These are phyloP conservation scores for Lepus americanus DNA, from an alignment of 2,113 vertebrate genomes.

Conservation along the genomic window DNA sequence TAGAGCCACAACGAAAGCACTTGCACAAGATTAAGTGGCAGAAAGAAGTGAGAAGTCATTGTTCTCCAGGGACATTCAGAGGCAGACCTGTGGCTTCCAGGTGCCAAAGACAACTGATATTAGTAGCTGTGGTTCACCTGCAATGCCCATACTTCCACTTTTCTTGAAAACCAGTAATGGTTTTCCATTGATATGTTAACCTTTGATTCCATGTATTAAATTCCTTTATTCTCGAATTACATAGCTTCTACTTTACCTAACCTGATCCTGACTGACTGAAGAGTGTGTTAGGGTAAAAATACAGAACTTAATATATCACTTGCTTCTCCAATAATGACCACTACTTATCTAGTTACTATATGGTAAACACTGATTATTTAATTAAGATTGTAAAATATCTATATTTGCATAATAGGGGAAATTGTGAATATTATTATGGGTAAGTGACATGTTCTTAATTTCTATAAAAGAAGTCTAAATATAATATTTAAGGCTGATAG, in stretches of 20 bases:
- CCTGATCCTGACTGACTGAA: not conserved
- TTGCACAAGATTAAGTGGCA: not conserved
- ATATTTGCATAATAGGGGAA: not conserved
- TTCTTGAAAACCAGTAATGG: not conserved
- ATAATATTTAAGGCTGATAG: conserved; percentile 12
- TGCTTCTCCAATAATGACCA: conserved; percentile 7
- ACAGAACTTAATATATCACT: not conserved
- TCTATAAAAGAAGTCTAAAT: conserved; percentile 10
- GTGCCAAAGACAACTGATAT: not conserved
- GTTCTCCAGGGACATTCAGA: not conserved
- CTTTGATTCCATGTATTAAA: conserved; percentile 27
- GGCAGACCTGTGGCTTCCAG: conserved; percentile 29
- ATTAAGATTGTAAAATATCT: not conserved
- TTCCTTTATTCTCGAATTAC: conserved; percentile 2
- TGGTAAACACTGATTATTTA: not conserved
- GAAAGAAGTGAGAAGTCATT: conserved; percentile 26
- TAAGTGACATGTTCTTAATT: not conserved
- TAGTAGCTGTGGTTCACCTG: not conserved
- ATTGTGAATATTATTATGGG: not conserved
- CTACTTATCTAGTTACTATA: conserved; percentile 26
- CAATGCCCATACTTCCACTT: not conserved
- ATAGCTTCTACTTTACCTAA: conserved; percentile 13
- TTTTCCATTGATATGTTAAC: not conserved
- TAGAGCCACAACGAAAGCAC: conserved; percentile 22
- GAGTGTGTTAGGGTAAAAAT: conserved; percentile 15